Base-by-base conservation (phyloP, 2,888 invertebrate genomes). In the Pseudolycoriella hygida region DNA sequence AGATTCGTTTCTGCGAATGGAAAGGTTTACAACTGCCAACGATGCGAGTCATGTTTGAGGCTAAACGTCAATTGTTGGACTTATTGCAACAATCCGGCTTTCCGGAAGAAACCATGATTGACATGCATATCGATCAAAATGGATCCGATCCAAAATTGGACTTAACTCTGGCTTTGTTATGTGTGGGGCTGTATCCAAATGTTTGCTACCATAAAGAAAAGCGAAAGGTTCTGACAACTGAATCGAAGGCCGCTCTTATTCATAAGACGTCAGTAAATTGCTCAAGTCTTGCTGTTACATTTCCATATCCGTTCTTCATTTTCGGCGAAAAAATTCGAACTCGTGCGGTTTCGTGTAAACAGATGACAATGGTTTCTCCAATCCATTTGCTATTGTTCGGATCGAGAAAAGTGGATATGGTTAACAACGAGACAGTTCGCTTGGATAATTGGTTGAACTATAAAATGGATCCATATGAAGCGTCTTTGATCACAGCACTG, bases 301-400 rank as follows among this genome's bases (percentile, higher is more conserved):
- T 96, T 58, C 84, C 87, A 0, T 93, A 86, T 51, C 97, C 97
- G 0, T 83, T 94, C 61, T 94, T 98, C 61, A 87, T 98, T 46
- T 98, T 97, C 63, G 94, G 96, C 0, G 97, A 98, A 68, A 98
- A 98, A 73, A 89, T 97, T 46, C 78, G 96, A 45, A 94, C 96
- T 0, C 72, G 89, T 45, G 93, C 94, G 1, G 90, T 98, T 43
- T 84, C 88, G 12, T 96, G 96, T 64, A 97, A 97, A 60, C 93
- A 94, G 67, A 77, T 88, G 76, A 86, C 90, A 2, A 94, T 94
- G 90, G 86, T 97, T 5, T 79, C 92, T 1, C 93, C 97, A 0
- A 66, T 97, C 49, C 94, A 97, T 60, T 68, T 98, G 38, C 62
- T 98, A 52, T 68, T 98, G 34, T 96, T 97, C 61, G 96, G 88